These are phyloP conservation scores for Tinamus major DNA, from an alignment of 2,797 vertebrate species.

Conservation along the genomic window DNA sequence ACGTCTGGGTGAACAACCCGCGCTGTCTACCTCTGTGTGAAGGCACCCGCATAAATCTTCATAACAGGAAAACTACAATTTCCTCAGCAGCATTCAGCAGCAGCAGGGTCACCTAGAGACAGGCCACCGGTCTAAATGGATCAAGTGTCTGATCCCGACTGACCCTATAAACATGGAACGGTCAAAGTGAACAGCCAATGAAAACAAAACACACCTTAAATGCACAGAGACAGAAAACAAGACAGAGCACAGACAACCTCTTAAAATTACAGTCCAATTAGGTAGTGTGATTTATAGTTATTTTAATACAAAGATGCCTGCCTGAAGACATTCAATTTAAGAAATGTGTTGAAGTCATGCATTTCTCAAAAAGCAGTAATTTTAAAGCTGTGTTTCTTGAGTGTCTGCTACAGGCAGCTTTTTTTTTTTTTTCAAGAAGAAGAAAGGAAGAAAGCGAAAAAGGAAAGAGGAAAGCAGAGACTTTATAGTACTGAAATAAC, in stretches of 20 bases:
- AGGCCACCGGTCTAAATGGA: background rate
- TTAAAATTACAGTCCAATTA: background rate
- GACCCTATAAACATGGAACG: background rate
- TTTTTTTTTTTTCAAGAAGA: background rate
- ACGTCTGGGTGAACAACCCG: background rate
- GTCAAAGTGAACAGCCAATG: background rate
- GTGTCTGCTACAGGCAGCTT: background rate
- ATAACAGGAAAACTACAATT: background rate
- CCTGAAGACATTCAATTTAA: background rate
- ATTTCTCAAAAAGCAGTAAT: conserved; percentile 20
- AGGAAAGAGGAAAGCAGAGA: background rate
- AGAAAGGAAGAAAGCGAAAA: background rate
- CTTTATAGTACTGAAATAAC: background rate
- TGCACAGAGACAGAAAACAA: background rate
- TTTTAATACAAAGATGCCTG: background rate
- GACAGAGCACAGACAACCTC: background rate
- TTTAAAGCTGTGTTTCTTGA: conserved; percentile 8
- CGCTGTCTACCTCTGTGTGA: background rate
- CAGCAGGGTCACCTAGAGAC: background rate
- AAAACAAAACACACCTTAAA: background rate
- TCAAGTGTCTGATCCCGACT: background rate
- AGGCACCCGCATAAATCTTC: background rate
- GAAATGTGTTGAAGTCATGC: background rate
- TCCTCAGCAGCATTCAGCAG: background rate
- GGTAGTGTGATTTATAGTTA: background rate